Base-by-base conservation (phyloP, 2,888 invertebrate species). In the Merodon equestris region DNA sequence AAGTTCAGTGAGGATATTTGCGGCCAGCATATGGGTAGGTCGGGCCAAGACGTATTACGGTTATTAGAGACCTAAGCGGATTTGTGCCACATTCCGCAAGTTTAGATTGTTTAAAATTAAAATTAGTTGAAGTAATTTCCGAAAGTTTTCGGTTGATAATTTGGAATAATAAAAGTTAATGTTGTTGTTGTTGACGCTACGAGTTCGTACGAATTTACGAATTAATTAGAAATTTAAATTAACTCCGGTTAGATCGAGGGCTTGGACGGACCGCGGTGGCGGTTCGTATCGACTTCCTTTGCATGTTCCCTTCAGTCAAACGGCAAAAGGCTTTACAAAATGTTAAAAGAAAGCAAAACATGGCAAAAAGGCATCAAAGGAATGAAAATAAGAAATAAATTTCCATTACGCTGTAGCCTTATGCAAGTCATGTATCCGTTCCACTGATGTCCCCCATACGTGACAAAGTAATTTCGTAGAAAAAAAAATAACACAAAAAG, bases 391-490 rank as follows among this genome's bases (percentile, higher is more conserved):
- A 36, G 10, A 36, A 36, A 10, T 36, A 36, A 36, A 36, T 36
- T 36, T 9, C 36, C 36, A 10, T 36, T 36, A 36, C 36, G 10
- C 36, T 36, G 5, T 10, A 36, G 36, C 7, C 10, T 36, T 5
- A 7, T 68, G 40, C 48, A 57, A 56, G 42, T 63, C 67, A 70
- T 73, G 74, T 73, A 63, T 61, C 27, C 74, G 77, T 60, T 51
- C 58, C 73, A 53, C 71, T 71, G 75, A 61, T 71, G 70, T 60
- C 51, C 61, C 17, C 7, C 60, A 73, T 73, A 79, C 68, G 73
- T 73, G 75, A 77, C 68, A 81, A 77, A 73, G 72, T 79, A 66
- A 71, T 73, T 81, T 70, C 47, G 70, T 70, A 56, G 48, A 64
- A 73, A 70, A 75, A 64, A 74, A 73, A 10, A 1, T 4, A 3